Conservation (phyloP, 1,140 invertebrate genomes). For the Sitobion miscanthi region DNA sequence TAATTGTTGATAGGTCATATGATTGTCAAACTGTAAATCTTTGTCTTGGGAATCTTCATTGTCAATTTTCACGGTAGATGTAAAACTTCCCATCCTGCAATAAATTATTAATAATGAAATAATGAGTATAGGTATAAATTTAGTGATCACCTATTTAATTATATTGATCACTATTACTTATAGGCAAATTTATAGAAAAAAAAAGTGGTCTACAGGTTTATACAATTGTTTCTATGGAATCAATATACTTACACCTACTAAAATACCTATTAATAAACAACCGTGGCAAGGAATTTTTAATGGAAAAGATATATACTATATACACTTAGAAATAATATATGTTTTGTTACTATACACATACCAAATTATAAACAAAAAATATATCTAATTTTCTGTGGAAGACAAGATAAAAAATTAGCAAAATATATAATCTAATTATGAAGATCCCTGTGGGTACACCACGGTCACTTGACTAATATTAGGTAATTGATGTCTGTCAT, state of each 20-base stretch:
- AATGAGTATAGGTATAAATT: background rate
- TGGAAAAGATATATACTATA: background rate
- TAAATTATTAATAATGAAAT: background rate
- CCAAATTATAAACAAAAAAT: background rate
- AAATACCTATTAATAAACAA: background rate
- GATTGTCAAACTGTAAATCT: constrained; percentile 66
- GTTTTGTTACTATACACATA: background rate
- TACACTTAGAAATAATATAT: background rate
- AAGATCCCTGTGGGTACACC: background rate
- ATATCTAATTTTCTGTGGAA: background rate
- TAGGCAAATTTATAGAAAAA: background rate
- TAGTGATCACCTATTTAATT: background rate
- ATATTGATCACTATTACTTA: background rate
- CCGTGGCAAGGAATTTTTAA: background rate
- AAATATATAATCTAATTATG: background rate
- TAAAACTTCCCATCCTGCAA: constrained; percentile 76
- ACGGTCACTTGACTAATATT: background rate
- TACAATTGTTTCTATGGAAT: constrained; percentile 32
- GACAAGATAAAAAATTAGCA: background rate
- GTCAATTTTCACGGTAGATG: constrained; percentile 71
- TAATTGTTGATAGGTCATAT: constrained; percentile 65
- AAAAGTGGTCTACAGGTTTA: background rate
- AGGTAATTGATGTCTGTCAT: background rate
- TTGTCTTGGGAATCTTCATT: constrained; percentile 72
- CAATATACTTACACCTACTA: background rate